Evolutionary conservation across 1,140 invertebrate species (phyloP), one percentile per base, ranked within the genome.

Genomic region (Arion vulgaris): DNA sequence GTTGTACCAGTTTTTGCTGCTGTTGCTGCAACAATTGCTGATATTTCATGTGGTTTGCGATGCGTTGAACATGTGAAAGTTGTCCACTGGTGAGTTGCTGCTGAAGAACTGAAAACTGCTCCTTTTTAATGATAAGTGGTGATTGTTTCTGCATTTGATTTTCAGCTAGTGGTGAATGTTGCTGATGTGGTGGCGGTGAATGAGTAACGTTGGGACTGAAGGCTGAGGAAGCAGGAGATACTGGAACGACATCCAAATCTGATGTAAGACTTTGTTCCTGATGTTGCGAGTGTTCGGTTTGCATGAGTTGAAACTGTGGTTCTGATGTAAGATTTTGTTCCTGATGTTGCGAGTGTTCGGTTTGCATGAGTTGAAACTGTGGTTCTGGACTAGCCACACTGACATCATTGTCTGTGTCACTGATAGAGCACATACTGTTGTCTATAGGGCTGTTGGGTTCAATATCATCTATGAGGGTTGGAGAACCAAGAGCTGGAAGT

Each of bases 341-440:
- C 9, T 68, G 77, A 38, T 73, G 57, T 38, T 75, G 69, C 17
- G 38, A 69, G 23, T 80, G 82, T 9, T 62, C 32, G 41, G 39
- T 15, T 76, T 51, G 36, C 23, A 32, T 41, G 9, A 57, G 81
- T 71, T 77, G 57, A 71, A 68, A 38, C 51, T 82, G 51, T 26
- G 32, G 49, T n/a, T 71, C 51, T 19, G 78, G 68, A 41, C 76
- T 79, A 41, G n/a, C 71, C 34, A 78, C 68, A 36, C 66, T 66
- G 51, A 62, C 45, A 41, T 83, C 82, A 32, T 81, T 73, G 82
- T 84, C 80, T 9, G 36, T 80, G 68, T 80, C 78, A 38, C 78
- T 80, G 66, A 72, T 34, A 45, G 78, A 80, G n/a, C 68, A 80
- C 0, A 51, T n/a, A 28, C 80, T 81, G 71, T 81, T 81, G 51